Evolutionary conservation across 2,888 invertebrate species (phyloP), one percentile per base, ranked within the genome.

Genomic region (Tenthredo amoena): DNA sequence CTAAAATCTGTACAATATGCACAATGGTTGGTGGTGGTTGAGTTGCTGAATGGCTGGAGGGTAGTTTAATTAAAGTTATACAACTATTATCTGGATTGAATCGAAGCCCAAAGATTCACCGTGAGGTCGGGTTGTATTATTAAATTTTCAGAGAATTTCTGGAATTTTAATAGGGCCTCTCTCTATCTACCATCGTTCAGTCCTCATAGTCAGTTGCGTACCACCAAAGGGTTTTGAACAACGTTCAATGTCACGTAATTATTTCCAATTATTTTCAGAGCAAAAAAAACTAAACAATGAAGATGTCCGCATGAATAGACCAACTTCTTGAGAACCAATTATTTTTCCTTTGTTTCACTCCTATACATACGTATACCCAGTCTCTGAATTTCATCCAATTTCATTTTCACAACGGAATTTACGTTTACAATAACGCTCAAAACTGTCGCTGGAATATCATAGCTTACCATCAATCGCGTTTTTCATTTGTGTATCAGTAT

Each of bases 71-170:
- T 47, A 83, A 83, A 83, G 62, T 83, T 26, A 43, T 83, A 62
- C 40, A 83, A 83, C 83, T 83, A 83, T 83, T 47, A 68, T 83
- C 83, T 31, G 47, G 21, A 83, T 83, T 68, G 83, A 83, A 83
- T 83, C 34, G 83, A 47, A 68, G 58, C 58, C 43, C 5, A 37
- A 21, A 76, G 26, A 31, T 18, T 62, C 26, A 31, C 7, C 34
- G 26, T 62, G 9, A 68, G 68, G 83, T 47, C 6, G 31, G 68
- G 68, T 50, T 47, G 68, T 68, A 31, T 83, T 83, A 83, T 83
- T 83, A 83, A 83, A 83, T 71, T 83, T 68, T n/a, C 18, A n/a
- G 68, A 68, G 83, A 71, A 83, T 83, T 71, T 7, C 47, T 21
- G 47, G 68, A 7, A 83, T 83, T 83, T 83, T 62, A 77, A 77